phyloP scores from a whole-genome alignment of 2,113 vertebrate species.

The Ellobius talpinus region DNA sequence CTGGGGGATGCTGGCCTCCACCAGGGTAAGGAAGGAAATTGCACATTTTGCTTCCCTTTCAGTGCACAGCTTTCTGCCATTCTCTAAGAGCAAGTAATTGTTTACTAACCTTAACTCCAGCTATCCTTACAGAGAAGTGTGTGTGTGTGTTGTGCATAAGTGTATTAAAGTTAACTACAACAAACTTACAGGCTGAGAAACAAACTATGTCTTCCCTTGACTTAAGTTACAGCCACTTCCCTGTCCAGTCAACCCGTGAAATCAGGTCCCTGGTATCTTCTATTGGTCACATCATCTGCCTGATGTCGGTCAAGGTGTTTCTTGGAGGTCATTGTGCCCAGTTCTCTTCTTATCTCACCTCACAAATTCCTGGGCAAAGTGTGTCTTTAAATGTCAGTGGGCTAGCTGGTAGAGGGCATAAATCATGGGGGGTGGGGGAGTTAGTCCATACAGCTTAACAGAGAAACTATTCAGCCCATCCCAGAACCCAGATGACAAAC shows the following conservation, averaged over 20 bases:
- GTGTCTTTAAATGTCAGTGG: background rate
- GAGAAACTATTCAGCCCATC: background rate
- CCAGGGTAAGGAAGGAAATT: background rate
- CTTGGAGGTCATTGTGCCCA: background rate
- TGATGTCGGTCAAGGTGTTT: background rate
- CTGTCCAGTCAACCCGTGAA: background rate
- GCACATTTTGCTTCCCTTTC: background rate
- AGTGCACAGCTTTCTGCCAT: background rate
- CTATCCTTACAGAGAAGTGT: background rate
- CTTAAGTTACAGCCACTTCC: background rate
- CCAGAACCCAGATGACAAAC: background rate
- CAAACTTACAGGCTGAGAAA: background rate
- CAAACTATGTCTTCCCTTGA: background rate
- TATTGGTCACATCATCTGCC: background rate
- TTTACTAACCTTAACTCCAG: background rate
- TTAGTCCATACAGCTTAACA: fast-evolving
- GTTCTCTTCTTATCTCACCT: fast-evolving
- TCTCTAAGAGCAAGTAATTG: background rate
- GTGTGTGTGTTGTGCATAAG: background rate
- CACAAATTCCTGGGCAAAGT: background rate
- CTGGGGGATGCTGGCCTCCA: background rate
- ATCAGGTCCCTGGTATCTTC: background rate
- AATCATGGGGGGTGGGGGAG: background rate
- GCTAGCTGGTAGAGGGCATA: background rate
- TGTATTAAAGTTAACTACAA: background rate